phyloP scores from a whole-genome alignment of 2,888 invertebrate species.

The Hesperia comma region DNA sequence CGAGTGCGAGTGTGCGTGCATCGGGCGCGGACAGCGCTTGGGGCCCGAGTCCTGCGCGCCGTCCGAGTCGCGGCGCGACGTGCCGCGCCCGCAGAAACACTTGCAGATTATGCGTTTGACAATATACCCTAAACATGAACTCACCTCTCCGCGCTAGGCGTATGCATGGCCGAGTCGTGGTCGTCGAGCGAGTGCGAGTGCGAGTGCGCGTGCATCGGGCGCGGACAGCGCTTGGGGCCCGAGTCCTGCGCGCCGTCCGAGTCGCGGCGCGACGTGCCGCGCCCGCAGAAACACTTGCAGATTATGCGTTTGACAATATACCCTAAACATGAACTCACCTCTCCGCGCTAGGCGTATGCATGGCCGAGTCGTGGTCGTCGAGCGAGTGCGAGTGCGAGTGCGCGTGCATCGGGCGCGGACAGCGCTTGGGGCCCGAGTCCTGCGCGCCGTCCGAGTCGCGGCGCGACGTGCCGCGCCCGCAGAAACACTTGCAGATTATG shows the following conservation, averaged over 20 bases:
- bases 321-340: slow-evolving; percentile 55
- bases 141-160: slow-evolving; percentile 52
- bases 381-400: slow-evolving; percentile 71
- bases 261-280: slow-evolving; percentile 64
- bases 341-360: slow-evolving; percentile 45
- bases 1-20: slow-evolving; percentile 67
- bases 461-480: slow-evolving; percentile 70
- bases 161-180: slow-evolving; percentile 44
- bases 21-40: slow-evolving; percentile 52
- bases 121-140: too few species aligned
- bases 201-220: slow-evolving; percentile 62
- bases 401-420: slow-evolving; percentile 57
- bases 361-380: slow-evolving; percentile 56
- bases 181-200: slow-evolving; percentile 73
- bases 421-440: slow-evolving; percentile 50
- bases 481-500: slow-evolving; percentile 93
- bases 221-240: slow-evolving; percentile 53
- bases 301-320: too few species aligned
- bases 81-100: slow-evolving; percentile 86
- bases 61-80: slow-evolving; percentile 65
- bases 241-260: slow-evolving; percentile 58
- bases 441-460: slow-evolving; percentile 67
- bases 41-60: slow-evolving; percentile 53
- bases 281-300: slow-evolving; percentile 90
- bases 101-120: too few species aligned